phyloP scores from a whole-genome alignment of 2,113 vertebrate genomes.

The Carassius carassius region DNA sequence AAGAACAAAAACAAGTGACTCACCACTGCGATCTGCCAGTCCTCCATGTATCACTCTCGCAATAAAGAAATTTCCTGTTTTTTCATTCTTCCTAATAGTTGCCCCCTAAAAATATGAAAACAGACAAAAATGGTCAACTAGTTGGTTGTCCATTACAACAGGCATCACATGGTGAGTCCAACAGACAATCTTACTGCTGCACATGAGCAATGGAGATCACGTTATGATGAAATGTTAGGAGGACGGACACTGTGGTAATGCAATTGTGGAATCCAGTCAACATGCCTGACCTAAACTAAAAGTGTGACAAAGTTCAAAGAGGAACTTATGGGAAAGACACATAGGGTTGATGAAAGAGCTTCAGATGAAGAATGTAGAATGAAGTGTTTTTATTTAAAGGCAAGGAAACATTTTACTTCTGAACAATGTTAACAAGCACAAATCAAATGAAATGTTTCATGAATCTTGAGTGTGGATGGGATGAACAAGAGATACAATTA shows the following conservation, averaged over 20 bases:
- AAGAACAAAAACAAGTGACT: conserved; percentile 46
- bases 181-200: neutral
- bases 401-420: neutral
- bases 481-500: neutral
- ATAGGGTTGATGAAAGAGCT: neutral
- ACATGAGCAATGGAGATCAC: neutral
- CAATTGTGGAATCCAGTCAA: neutral
- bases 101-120: conserved; percentile 77
- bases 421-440: neutral
- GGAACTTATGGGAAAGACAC: neutral
- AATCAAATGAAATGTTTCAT: neutral
- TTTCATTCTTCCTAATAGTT: conserved; percentile 88
- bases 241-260: neutral
- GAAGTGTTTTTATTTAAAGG: neutral
- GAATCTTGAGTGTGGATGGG: neutral
- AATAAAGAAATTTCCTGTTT: conserved; percentile 85
- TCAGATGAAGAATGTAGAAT: conserved; percentile 24
- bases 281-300: neutral
- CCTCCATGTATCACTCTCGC: conserved; percentile 91
- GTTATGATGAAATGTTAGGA: neutral
- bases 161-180: neutral
- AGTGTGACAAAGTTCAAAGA: neutral
- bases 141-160: neutral
- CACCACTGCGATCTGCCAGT: conserved; percentile 89
- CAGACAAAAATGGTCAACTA: neutral